Evolutionary conservation across 1,140 invertebrate species (phyloP), one percentile per base, ranked within the genome.

Genomic region (Antheraea pernyi): DNA sequence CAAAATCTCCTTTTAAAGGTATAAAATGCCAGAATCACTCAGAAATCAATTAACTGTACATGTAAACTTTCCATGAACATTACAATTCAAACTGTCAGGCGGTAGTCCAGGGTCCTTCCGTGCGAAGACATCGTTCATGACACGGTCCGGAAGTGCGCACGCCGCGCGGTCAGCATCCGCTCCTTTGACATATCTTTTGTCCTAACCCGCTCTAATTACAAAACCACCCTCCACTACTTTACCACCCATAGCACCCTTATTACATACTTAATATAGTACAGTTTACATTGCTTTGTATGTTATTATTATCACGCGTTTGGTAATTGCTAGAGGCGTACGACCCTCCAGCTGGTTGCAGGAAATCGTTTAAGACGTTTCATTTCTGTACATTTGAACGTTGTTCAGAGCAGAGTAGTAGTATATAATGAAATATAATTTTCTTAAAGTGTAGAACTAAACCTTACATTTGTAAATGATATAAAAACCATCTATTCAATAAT

Each of bases 141-240:
- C 82, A 78, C 73, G 70, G 72, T 62, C 48, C 80, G 85, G 85
- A 88, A 84, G 85, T 81, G 66, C 80, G 85, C 82, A 78, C 75
- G 81, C 79, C 77, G 78, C 78, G 82, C 83, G 83, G 83, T 83
- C 85, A 84, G 83, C 85, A 80, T 88, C 86, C 86, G 86, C n/a
- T 81, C 80, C 84, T 88, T 88, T 88, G 86, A 86, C 86, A 83
- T 88, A 82, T 68, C 77, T 73, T 72, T 70, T 75, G 78, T 75
- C 62, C 74, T 71, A 74, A 69, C 75, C 73, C 72, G 74, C 75
- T 85, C 83, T 85, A 86, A 82, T 88, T 88, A 88, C 86, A 77
- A 74, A 53, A 53, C 46, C 46, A 53, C 46, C 46, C 46, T 53
- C 11, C 5, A 53, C 46, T 53, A 53, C 16, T 16, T 53, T 16